Evolutionary conservation across 2,797 vertebrate species (phyloP), one percentile per base, ranked within the genome.

Genomic region (Australoheros facetus): DNA sequence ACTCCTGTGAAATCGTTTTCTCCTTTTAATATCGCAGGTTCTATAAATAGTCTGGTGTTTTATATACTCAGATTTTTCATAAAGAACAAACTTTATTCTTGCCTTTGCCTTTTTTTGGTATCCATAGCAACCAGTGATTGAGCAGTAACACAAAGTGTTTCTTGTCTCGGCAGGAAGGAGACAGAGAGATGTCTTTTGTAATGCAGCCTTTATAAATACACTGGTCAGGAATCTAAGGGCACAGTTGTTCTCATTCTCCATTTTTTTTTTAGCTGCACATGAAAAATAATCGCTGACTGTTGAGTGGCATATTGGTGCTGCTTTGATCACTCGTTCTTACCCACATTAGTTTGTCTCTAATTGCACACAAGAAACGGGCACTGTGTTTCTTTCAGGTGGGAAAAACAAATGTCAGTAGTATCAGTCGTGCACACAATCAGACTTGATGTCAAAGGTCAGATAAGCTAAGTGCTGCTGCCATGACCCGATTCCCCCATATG

Each of bases 111-210:
- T 82, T 73, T 72, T 79, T 81, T 75, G 88, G 89, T 94, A 83
- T 91, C 93, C 94, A 94, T 93, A 87, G 93, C 84, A 93, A 94
- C 93, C 28, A 3, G 2, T 76, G 85, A 87, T 88, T 83, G 86
- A 87, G 72, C 64, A 71, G 55, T 56, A 64, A 75, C 74, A 85
- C 73, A 81, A 73, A 84, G 79, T 88, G 84, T 87, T 71, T 62
- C 81, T 87, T 90, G 88, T 92, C 83, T 93, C 73, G 69, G 80
- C 62, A 60, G 79, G 66, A 71, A 75, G 48, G 48, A 78, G 39
- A 84, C 53, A 54, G 59, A 88, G 74, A 84, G 60, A 73, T 76
- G 30, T 87, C 64, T 85, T 87, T 89, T 82, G 83, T 83, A 69
- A 84, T 73, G 62, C 19, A 6, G 48, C 34, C 77, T 78, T 78